Base-by-base conservation (phyloP, 2,113 vertebrate genomes). In the Sinosuthora webbiana region DNA sequence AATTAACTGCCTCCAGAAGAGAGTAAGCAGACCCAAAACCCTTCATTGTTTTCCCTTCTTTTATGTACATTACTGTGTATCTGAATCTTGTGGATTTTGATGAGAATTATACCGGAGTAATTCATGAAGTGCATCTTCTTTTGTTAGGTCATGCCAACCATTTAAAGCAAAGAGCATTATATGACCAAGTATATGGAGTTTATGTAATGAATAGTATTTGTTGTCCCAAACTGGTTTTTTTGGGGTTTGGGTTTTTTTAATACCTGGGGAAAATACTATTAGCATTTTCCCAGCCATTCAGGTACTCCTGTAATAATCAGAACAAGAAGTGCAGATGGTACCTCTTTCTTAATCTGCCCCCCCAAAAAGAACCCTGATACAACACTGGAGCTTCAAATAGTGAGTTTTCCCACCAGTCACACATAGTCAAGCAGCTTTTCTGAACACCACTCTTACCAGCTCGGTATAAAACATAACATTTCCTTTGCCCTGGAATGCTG, bases 301-400 rank as follows among this genome's bases (percentile, higher is more conserved):
- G n/a, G 17, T 69, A 52, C 30, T 59, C 10, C 31, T 64, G 3
- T n/a, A 39, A 13, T 11, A 60, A 16, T 25, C 35, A 45, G 23
- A 78, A 28, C 50, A 84, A 49, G 62, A 89, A 59, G 2, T 45
- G 16, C 33, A 21, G 18, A 16, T 76, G 18, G 15, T 23, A 39
- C 6, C 25, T 33, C 13, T 71, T 89, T 45, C 47, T 71, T 85
- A 33, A 73, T 27, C 20, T 65, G 24, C 4, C 20, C 13, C 9
- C 11, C n/a, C 15, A 59, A 62, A 57, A 24, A 22, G 11, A 65
- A 9, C 15, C 2, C 15, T 22, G 11, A 50, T 56, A 52, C 3
- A 2, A 18, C 7, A 59, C 3, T 23, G 6, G 2, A 1, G 1
- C 4, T 55, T 85, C 39, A 69, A 55, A 56, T 1, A 42, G 5